Conservation (phyloP, 2,797 vertebrate genomes). For the Syncerus caffer region DNA sequence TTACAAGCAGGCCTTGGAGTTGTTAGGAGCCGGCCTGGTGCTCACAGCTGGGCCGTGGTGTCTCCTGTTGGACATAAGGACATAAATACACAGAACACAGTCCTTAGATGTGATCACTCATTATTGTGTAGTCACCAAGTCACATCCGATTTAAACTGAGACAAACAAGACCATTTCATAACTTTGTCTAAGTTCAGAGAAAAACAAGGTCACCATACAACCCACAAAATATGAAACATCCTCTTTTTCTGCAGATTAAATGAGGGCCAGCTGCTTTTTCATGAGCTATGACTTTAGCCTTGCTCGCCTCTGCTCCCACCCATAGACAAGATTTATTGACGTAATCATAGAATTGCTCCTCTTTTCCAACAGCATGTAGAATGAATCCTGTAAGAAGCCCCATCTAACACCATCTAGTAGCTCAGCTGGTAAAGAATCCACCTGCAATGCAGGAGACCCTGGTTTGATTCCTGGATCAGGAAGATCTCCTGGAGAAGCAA, state of each 20-base stretch:
- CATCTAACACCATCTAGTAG: not conserved
- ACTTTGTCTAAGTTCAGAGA: not conserved
- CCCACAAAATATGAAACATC: not conserved
- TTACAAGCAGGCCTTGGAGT: not conserved
- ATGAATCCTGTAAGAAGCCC: not conserved
- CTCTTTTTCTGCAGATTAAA: not conserved
- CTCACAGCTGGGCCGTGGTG: not conserved
- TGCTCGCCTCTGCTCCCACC: not conserved
- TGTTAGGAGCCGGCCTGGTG: not conserved
- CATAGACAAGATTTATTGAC: not conserved
- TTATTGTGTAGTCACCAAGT: not conserved
- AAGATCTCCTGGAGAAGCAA: not conserved
- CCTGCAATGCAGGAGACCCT: not conserved
- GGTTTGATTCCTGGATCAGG: not conserved
- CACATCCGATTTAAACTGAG: not conserved
- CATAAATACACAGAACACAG: accelerated
- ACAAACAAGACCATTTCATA: not conserved
- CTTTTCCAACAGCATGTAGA: not conserved
- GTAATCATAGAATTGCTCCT: not conserved
- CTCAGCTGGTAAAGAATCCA: not conserved
- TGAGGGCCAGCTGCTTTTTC: not conserved
- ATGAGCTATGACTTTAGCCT: not conserved
- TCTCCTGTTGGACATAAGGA: not conserved
- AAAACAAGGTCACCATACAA: not conserved
- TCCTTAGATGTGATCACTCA: not conserved